phyloP scores from a whole-genome alignment of 2,888 invertebrate species.

The Griposia aprilina region DNA sequence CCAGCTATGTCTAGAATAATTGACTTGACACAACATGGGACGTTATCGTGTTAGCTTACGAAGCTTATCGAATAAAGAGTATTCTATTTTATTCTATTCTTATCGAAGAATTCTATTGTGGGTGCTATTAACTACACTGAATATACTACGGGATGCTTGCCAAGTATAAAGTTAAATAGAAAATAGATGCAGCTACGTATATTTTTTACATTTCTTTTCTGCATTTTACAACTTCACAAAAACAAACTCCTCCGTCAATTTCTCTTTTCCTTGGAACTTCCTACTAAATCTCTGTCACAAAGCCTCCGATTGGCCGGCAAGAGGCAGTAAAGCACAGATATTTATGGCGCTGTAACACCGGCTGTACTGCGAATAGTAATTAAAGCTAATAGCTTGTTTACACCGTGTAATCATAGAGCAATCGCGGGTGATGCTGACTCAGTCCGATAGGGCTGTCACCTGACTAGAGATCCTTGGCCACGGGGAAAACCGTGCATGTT shows the following conservation, averaged over 20 bases:
- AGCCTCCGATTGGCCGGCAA: not conserved
- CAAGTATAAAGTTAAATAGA: no score
- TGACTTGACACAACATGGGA: not conserved
- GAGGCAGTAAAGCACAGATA: constrained; percentile 24
- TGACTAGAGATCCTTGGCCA: not conserved
- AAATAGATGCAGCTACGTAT: no score
- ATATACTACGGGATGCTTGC: no score
- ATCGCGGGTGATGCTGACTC: constrained; percentile 37
- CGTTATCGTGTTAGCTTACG: not conserved
- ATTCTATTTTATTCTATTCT: no score
- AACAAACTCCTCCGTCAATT: not conserved
- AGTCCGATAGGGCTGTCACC: constrained; percentile 45
- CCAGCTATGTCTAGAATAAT: not conserved
- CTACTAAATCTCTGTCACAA: not conserved
- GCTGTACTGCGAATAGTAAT: constrained; percentile 32
- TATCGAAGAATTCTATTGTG: not conserved
- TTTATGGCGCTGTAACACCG: constrained; percentile 5
- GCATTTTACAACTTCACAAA: not conserved
- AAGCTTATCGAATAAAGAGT: not conserved
- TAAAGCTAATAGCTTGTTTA: constrained; percentile 67
- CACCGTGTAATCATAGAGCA: constrained; percentile 59
- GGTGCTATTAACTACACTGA: no score
- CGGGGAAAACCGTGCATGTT: not conserved
- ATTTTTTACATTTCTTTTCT: no score
- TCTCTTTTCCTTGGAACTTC: constrained; percentile 2